These are phyloP conservation scores for Guaruba guarouba DNA, from an alignment of 2,113 vertebrate genomes.

Conservation along the genomic window DNA sequence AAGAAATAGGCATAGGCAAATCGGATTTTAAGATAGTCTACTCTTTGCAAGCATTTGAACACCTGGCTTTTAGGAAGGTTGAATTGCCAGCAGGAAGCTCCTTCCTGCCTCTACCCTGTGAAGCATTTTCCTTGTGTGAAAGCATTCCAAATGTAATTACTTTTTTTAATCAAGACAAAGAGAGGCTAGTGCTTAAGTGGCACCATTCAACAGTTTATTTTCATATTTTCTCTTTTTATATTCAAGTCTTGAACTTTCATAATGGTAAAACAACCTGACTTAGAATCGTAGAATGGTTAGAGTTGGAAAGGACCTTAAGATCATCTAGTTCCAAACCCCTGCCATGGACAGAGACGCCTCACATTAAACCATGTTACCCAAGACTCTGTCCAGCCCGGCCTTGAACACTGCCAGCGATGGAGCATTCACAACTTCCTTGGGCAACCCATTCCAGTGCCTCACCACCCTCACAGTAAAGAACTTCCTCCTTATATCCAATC, in stretches of 20 bases:
- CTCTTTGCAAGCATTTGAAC: neutral
- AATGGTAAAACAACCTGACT: neutral
- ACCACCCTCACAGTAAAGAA: neutral
- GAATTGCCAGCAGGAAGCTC: slow-evolving; percentile 12
- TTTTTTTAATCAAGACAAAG: slow-evolving; percentile 35
- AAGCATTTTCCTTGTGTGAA: neutral
- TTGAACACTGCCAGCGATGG: too few species aligned
- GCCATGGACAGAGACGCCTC: neutral
- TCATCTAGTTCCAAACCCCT: neutral
- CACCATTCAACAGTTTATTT: neutral
- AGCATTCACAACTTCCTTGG: neutral
- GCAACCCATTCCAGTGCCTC: neutral
- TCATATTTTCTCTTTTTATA: neutral
- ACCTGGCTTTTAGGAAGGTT: neutral
- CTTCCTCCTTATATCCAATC: neutral
- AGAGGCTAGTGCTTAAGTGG: neutral
- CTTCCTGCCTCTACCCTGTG: neutral
- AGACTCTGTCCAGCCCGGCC: too few species aligned
- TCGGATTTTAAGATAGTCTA: neutral
- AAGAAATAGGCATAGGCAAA: neutral
- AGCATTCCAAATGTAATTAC: neutral
- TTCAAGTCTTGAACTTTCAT: neutral
- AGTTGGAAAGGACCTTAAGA: neutral
- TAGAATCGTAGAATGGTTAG: neutral
- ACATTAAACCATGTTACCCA: neutral